These are phyloP conservation scores for Drosophila paulistorum DNA, from an alignment of 1,140 invertebrate species.

Conservation along the genomic window DNA sequence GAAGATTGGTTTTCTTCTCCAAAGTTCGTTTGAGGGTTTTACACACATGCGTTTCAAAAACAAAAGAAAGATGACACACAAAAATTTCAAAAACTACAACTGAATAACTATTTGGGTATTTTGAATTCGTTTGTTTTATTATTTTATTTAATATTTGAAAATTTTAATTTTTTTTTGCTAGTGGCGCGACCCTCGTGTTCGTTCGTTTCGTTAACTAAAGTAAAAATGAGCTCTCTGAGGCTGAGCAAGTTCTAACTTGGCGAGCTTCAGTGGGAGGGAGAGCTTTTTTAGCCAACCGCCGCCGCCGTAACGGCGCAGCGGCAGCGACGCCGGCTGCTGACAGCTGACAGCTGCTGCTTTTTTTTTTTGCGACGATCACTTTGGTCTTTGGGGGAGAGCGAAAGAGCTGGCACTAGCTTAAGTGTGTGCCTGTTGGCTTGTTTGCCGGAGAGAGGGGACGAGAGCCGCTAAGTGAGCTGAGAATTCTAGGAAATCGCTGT, in stretches of 20 bases:
- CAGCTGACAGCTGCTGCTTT: slow-evolving; percentile 26
- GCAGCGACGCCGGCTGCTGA: slow-evolving; percentile 21
- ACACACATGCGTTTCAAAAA: slow-evolving; percentile 2
- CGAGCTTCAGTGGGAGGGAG: slow-evolving; percentile 29
- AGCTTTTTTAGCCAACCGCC: slow-evolving; percentile 49
- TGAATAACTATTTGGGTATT: neutral
- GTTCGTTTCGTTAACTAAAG: slow-evolving; percentile 79
- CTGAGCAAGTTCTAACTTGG: slow-evolving; percentile 48
- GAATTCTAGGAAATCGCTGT: slow-evolving; percentile 69
- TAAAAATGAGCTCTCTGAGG: slow-evolving; percentile 62
- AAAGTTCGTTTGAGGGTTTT: slow-evolving; percentile 7
- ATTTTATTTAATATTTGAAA: too few relatives aligned
- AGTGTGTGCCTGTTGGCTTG: too few relatives aligned
- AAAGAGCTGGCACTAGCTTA: slow-evolving; percentile 19
- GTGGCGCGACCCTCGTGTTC: slow-evolving; percentile 67
- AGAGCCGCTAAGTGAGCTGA: slow-evolving; percentile 32
- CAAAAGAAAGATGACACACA: neutral
- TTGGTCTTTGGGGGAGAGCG: slow-evolving; percentile 15
- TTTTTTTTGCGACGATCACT: slow-evolving; percentile 30
- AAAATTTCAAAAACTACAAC: neutral
- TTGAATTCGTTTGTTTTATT: slow-evolving; percentile 36
- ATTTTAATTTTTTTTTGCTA: slow-evolving; percentile 11
- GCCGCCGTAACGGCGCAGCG: neutral
- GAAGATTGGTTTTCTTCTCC: neutral
- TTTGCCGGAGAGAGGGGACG: neutral